A percentile compares a stretch with the other conserved stretches of the same genome.
Evolutionary conservation across 1,140 invertebrate genomes (phyloP).

Genomic region (Drosophila mojavensis): DNA sequence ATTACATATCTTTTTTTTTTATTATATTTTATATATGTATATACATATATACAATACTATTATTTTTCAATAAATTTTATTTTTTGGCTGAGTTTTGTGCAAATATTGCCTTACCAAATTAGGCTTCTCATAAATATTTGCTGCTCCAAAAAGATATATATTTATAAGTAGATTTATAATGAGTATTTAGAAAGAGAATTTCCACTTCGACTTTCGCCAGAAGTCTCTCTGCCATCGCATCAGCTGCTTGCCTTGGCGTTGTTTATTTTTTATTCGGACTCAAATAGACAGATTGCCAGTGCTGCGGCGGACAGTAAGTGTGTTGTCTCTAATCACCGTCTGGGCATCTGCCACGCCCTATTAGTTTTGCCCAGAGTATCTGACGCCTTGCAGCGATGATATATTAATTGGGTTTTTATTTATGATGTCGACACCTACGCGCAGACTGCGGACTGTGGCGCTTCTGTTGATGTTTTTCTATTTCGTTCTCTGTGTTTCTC

Average conservation of each 20-base stretch:
- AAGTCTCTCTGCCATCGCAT: background rate
- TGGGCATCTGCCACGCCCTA: background rate
- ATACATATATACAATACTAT: no score
- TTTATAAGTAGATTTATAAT: background rate
- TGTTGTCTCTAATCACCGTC: background rate
- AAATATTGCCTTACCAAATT: no score
- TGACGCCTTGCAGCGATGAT: conserved; percentile 59
- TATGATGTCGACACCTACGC: conserved; percentile 48
- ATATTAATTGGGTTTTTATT: conserved; percentile 82
- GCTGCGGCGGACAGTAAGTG: background rate
- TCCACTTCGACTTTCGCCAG: background rate
- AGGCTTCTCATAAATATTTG: no score
- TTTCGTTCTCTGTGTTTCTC: conserved; percentile 8
- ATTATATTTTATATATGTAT: no score
- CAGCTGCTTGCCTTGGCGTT: background rate
- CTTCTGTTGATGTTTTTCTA: background rate
- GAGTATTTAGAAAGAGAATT: background rate
- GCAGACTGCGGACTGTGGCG: background rate
- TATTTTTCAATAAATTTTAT: no score
- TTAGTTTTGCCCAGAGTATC: conserved; percentile 30
- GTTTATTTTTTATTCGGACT: conserved; percentile 28
- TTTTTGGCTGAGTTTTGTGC: no score
- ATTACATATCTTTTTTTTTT: no score
- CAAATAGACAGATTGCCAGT: conserved; percentile 50
- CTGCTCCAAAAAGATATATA: no score